These are phyloP conservation scores for Chalcis sispes DNA, from an alignment of 2,888 invertebrate species.

Conservation along the genomic window DNA sequence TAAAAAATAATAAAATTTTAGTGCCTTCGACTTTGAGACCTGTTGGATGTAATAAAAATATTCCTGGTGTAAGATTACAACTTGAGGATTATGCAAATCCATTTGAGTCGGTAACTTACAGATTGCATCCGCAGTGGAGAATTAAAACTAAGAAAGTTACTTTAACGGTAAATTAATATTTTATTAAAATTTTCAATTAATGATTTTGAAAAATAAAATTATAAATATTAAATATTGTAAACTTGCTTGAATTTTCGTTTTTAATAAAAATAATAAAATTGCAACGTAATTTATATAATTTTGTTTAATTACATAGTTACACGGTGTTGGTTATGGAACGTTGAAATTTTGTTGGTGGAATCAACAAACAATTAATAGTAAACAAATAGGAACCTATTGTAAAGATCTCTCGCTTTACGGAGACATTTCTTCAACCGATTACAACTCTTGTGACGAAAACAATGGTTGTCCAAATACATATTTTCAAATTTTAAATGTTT, in stretches of 20 bases:
- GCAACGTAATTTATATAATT: neutral
- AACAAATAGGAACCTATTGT: slow-evolving; percentile 55
- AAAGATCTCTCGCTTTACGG: slow-evolving; percentile 63
- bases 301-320: slow-evolving; percentile 39
- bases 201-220: too few species aligned
- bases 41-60: slow-evolving; percentile 53
- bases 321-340: slow-evolving; percentile 67
- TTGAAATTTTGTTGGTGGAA: slow-evolving; percentile 62
- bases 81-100: slow-evolving; percentile 81
- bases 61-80: slow-evolving; percentile 70
- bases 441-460: neutral
- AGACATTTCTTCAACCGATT: slow-evolving; percentile 55
- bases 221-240: neutral
- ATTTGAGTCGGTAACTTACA: slow-evolving; percentile 77
- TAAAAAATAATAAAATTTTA: slow-evolving; percentile 49
- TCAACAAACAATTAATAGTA: neutral
- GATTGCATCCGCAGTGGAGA: slow-evolving; percentile 74
- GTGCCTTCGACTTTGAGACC: slow-evolving; percentile 66
- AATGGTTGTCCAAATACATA: neutral
- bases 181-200: slow-evolving; percentile 18
- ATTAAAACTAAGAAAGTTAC: slow-evolving; percentile 60
- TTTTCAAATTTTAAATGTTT: slow-evolving; percentile 10
- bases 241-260: neutral
- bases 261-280: neutral
- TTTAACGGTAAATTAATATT: slow-evolving; percentile 63